Base-by-base conservation (phyloP, 23 tunicate species). In the Ascidia mentula region DNA sequence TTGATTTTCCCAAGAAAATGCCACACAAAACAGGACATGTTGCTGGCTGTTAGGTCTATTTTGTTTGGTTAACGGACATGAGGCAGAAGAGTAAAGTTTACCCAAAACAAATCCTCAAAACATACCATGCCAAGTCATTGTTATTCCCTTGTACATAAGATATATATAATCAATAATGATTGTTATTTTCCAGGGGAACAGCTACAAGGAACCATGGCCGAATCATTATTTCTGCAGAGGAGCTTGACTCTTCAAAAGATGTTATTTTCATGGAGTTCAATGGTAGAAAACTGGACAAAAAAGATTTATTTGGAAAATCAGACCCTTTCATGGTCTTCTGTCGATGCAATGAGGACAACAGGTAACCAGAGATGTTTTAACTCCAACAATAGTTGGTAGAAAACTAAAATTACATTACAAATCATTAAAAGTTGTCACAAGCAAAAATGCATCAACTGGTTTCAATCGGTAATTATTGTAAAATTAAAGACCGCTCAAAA, bases 291-390 rank as follows among this genome's bases (percentile, higher is more conserved):
- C 76, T 93, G 59, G 98, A 93, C 76, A 88, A 88, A 45, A 93
- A 93, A 81, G 93, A 93, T 88, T 80, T 88, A 12, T 93, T 93
- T 53, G 93, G 98, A 33, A 84, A 85, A 69, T 88, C 93, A 0
- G 92, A 88, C 65, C 98, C 98, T 1, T 93, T 93, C 38, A 84
- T 93, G 93, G 89, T 88, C 24, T 87, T 93, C 34, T 93, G 76
- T 38, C 84, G 98, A 71, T 84, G 92, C 69, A 93, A 93, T 69
- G 92, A 84, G 72, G 92, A 93, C 53, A 88, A 88, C 86, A 80
- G 88, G 97, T 92, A 73, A 15, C 8, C 17, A 74, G 12, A n/a
- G 15, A 20, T 46, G 18, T 17, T 46, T 46, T 17, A 46, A n/a
- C n/a, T n/a, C n/a, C n/a, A n/a, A n/a, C n/a, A n/a, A n/a, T n/a